Evolutionary conservation across 2,797 vertebrate species (phyloP), one percentile per base, ranked within the genome.

Genomic region (Anabas testudineus): DNA sequence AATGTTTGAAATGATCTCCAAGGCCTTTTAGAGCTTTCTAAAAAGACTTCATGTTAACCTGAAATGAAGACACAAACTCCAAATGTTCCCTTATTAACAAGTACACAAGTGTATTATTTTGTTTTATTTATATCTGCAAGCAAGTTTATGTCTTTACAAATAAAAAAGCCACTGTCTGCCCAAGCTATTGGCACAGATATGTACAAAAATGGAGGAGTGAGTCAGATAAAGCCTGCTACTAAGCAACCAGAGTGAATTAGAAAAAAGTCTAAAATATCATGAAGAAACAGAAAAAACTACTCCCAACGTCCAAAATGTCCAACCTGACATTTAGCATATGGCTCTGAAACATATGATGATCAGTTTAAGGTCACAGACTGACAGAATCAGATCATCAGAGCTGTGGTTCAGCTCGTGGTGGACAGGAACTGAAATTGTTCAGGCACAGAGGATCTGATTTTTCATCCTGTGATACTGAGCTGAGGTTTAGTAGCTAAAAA

Each of bases 111-210:
- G 95, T 96, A 93, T 83, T 88, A 89, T 86, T 90, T 88, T 39
- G 84, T 90, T 92, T 91, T 88, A 90, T 95, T 99, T 97, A 96
- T 96, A 96, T 95, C 96, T 92, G 97, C 97, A 98, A 98, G 97
- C 97, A 98, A 95, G 87, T 89, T 85, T 95, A 97, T 95, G 94
- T 96, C 95, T 92, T 97, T 97, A 99, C 95, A 97, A 94, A 97
- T 97, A 87, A 96, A 97, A 92, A 91, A 94, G 95, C 95, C 95
- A 97, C 96, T 96, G 95, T 97, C 95, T 91, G 87, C 81, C 88
- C 78, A 96, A 97, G 96, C 96, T 96, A 95, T 97, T 98, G 97
- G 97, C 96, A 98, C 97, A 96, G 94, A 94, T 97, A 97, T 97
- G 94, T 98, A 99, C 96, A 99, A 96, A 86, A 97, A 97, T 95